These are phyloP conservation scores for Cranoglanis bouderius DNA, from an alignment of 2,113 vertebrate species.

Conservation along the genomic window DNA sequence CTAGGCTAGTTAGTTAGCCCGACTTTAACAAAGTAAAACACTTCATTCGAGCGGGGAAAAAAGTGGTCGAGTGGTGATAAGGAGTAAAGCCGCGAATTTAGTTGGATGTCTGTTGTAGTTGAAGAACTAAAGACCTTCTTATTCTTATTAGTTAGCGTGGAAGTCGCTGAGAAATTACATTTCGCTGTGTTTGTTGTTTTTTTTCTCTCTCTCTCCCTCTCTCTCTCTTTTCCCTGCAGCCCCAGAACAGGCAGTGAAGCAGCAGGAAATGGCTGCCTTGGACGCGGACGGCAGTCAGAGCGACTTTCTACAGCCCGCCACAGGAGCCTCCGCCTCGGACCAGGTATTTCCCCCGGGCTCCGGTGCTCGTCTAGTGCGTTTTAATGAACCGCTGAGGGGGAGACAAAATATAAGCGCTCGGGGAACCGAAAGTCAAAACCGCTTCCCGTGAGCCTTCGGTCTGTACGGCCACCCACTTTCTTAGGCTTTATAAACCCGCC, in stretches of 20 bases:
- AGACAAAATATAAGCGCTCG: slow-evolving; percentile 68
- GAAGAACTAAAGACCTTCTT: neutral
- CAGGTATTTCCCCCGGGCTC: slow-evolving; percentile 72
- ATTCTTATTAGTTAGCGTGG: neutral
- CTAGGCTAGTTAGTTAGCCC: slow-evolving; percentile 68
- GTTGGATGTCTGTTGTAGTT: neutral
- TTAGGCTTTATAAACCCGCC: slow-evolving; percentile 86
- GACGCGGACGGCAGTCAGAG: slow-evolving; percentile 93
- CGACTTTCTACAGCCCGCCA: slow-evolving; percentile 90
- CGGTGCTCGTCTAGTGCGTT: slow-evolving; percentile 59
- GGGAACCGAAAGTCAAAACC: slow-evolving; percentile 76
- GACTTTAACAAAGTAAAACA: slow-evolving; percentile 77
- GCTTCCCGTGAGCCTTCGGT: slow-evolving; percentile 95
- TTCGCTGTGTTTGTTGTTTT: slow-evolving; percentile 58
- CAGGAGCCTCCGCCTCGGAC: slow-evolving; percentile 71
- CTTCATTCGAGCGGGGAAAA: slow-evolving; percentile 48
- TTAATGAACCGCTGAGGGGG: slow-evolving; percentile 70
- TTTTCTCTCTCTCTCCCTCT: slow-evolving; percentile 55
- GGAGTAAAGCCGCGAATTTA: neutral
- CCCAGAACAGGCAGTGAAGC: slow-evolving; percentile 91
- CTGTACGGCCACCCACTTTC: slow-evolving; percentile 94
- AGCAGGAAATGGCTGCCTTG: slow-evolving; percentile 98
- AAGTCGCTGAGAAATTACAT: slow-evolving; percentile 2
- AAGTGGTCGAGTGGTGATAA: neutral
- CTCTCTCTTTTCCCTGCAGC: slow-evolving; percentile 71